Percentiles rank a stretch among this genome's conserved stretches.
These are phyloP conservation scores for Rhegmatorhina hoffmannsi DNA, from an alignment of 2,113 vertebrate genomes.

Conservation along the genomic window DNA sequence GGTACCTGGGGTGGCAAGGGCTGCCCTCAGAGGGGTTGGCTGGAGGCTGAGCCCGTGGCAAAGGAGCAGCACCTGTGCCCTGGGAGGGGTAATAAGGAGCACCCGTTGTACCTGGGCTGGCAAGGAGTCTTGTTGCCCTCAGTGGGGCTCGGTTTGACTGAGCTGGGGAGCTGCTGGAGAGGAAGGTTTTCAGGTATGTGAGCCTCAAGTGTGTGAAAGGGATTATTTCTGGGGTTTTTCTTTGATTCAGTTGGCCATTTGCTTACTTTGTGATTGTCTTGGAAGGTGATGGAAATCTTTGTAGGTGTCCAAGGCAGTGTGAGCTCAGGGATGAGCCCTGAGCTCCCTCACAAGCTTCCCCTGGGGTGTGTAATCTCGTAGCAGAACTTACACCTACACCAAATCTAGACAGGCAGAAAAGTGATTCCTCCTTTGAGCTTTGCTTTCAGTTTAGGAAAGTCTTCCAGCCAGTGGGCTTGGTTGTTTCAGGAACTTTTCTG, in stretches of 20 bases:
- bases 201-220: background rate
- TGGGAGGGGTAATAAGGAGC: background rate
- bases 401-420: background rate
- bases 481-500: background rate
- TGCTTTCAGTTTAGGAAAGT: background rate
- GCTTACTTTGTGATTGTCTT: background rate
- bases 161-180: background rate
- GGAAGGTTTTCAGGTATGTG: background rate
- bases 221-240: background rate
- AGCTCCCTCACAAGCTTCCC: background rate
- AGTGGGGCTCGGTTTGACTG: fast-evolving
- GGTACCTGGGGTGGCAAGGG: too few relatives aligned
- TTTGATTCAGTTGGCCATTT: background rate
- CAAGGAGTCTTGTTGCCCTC: fast-evolving
- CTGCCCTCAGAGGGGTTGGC: fast-evolving
- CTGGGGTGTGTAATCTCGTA: background rate
- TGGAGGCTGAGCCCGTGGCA: background rate
- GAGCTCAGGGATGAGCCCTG: background rate
- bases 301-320: fast-evolving
- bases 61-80: background rate
- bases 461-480: fast-evolving
- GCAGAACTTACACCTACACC: background rate
- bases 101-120: too few relatives aligned
- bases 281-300: background rate
- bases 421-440: background rate